Evolutionary conservation across 2,113 vertebrate species (phyloP), one percentile per base, ranked within the genome.

Genomic region (Malurus cyaneus): DNA sequence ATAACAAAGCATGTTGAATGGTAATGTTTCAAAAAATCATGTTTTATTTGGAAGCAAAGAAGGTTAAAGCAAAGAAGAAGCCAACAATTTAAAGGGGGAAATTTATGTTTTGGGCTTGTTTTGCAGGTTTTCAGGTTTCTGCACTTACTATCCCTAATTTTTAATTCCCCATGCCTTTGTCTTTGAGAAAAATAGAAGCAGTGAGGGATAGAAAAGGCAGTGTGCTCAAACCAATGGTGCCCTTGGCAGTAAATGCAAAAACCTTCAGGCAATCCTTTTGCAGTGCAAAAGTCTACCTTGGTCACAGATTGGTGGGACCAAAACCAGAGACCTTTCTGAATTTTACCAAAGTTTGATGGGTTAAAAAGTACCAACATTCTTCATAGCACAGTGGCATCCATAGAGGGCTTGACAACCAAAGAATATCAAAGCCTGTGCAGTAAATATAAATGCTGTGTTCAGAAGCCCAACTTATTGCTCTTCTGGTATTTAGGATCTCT

Each of bases 401-500:
- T 0, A 74, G 47, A 80, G 20, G 20, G 14, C 13, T 67, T 77
- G 42, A 73, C 7, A 70, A 62, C 6, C 16, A 50, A 25, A 73
- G 29, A 70, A 77, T 88, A 80, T 77, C 50, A 86, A 90, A 83
- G 19, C 14, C 46, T 39, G 23, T 39, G 47, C 34, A 88, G 61
- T 15, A 85, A 80, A 73, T 73, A 21, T 72, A 65, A 72, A 14
- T 73, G 21, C 13, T 23, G 21, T 66, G 42, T 88, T 46, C 84
- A 88, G 74, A 94, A 94, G 70, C 42, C 66, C 18, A 59, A 11
- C 24, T 70, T 93, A 34, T 59, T 93, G 26, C 62, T 91, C 23
- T 88, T 91, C 46, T 89, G 71, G 29, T 86, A 83, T 83, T 89
- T 83, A 65, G 66, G 66, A 84, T 88, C 78, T 34, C 64, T 85